Evolutionary conservation across 1,140 invertebrate genomes (phyloP).

Genomic region (Ephestia elutella): DNA sequence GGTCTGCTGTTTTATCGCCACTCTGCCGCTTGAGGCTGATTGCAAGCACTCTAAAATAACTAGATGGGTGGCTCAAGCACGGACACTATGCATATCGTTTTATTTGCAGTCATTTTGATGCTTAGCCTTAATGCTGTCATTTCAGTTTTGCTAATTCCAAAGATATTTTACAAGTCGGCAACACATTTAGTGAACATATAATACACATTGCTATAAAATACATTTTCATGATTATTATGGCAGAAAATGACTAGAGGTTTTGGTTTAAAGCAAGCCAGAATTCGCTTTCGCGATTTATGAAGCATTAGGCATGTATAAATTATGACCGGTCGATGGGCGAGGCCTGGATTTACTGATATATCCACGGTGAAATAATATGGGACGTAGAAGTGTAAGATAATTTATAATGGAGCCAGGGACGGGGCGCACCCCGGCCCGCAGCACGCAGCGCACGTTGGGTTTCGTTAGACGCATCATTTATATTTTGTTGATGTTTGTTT

Average conservation of each 20-base stretch:
- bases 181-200: too few relatives aligned
- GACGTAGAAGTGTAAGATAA: conserved; percentile 61
- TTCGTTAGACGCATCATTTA: conserved; percentile 68
- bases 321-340: conserved; percentile 52
- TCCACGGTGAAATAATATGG: conserved; percentile 61
- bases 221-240: conserved; percentile 6
- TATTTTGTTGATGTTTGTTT: conserved; percentile 70
- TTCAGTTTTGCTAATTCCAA: too few relatives aligned
- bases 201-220: background rate
- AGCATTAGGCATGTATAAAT: conserved; percentile 46
- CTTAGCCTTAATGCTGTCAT: background rate
- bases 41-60: conserved; percentile 12
- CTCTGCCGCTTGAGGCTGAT: conserved; percentile 29
- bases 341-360: conserved; percentile 58
- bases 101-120: background rate
- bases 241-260: conserved; percentile 27
- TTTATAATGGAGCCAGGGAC: conserved; percentile 63
- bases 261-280: conserved; percentile 26
- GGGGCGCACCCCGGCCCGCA: conserved; percentile 32
- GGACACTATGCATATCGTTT: background rate
- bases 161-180: too few relatives aligned
- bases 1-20: conserved; percentile 47
- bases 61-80: background rate
- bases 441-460: conserved; percentile 57
- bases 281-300: conserved; percentile 40